Percentiles rank a stretch among this genome's conserved stretches.
Evolutionary conservation across 2,888 invertebrate species (phyloP).

Genomic region (Aporophyla lueneburgensis): DNA sequence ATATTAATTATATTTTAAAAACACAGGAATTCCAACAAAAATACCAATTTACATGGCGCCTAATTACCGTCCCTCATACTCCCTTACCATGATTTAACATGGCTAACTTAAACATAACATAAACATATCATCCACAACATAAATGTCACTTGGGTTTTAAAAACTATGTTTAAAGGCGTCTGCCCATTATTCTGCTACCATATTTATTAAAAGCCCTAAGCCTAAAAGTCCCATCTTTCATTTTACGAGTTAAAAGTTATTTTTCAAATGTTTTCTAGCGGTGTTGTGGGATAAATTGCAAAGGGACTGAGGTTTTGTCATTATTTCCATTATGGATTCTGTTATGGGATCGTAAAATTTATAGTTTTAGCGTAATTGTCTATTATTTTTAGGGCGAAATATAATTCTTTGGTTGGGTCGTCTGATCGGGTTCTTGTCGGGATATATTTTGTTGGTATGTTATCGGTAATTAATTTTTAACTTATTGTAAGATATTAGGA

Average conservation of each 20-base stretch:
- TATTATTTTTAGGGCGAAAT: constrained; percentile 33
- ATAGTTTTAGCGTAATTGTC: constrained; percentile 49
- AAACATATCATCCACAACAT: constrained; percentile 40
- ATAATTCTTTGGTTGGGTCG: background rate
- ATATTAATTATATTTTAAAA: background rate
- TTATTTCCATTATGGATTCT: constrained; percentile 52
- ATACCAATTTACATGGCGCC: background rate
- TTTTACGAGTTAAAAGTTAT: constrained; percentile 52
- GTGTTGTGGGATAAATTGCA: constrained; percentile 30
- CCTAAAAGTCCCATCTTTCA: constrained; percentile 1
- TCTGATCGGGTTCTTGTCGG: background rate
- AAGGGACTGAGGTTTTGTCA: constrained; percentile 40
- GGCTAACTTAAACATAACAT: constrained; percentile 37
- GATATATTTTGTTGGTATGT: background rate
- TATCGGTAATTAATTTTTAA: background rate
- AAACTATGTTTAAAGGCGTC: constrained; percentile 50
- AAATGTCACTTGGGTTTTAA: constrained; percentile 54
- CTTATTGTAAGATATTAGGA: background rate
- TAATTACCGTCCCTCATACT: background rate
- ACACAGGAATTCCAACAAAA: constrained; percentile 3
- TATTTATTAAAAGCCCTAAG: constrained; percentile 39
- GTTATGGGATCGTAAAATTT: constrained; percentile 53
- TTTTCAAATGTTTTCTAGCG: constrained; percentile 53
- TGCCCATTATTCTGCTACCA: constrained; percentile 42
- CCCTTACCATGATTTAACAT: constrained; percentile 19